These are phyloP conservation scores for Leptopterna dolabrata DNA, from an alignment of 2,888 invertebrate genomes.

Conservation along the genomic window DNA sequence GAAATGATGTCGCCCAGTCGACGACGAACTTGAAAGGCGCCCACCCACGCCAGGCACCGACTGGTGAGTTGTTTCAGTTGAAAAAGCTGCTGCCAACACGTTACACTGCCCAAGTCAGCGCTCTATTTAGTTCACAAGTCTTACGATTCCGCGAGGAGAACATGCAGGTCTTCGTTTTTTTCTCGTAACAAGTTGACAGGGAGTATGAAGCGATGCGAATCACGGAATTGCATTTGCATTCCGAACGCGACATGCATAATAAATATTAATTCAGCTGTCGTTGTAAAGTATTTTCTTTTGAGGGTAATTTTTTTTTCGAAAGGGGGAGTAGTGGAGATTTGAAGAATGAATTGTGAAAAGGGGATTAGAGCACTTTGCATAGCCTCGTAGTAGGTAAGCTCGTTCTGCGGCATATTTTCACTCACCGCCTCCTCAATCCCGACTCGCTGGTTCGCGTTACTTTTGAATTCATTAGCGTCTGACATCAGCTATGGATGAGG, in stretches of 20 bases:
- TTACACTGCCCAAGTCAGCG: not conserved
- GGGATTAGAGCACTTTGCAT: not conserved
- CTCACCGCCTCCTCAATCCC: not conserved
- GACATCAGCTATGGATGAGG: conserved; percentile 20
- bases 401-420: not conserved
- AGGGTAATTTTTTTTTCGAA: not conserved
- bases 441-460: not conserved
- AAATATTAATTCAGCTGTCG: conserved; percentile 16
- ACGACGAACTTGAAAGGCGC: too few species aligned
- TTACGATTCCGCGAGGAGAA: not conserved
- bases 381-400: not conserved
- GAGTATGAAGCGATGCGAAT: not conserved
- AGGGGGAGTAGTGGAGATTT: not conserved
- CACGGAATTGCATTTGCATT: conserved; percentile 10
- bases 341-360: not conserved
- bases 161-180: not conserved
- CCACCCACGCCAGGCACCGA: not conserved
- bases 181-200: not conserved
- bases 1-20: too few species aligned
- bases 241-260: conserved; percentile 12
- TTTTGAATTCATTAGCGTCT: not conserved
- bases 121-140: not conserved
- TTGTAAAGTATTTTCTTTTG: not conserved
- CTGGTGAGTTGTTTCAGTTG: not conserved
- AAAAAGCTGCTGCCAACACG: not conserved